A percentile compares a stretch with the other conserved stretches of the same genome.
Conservation (phyloP, 2,888 invertebrate genomes). For the Orchestes rusci region DNA sequence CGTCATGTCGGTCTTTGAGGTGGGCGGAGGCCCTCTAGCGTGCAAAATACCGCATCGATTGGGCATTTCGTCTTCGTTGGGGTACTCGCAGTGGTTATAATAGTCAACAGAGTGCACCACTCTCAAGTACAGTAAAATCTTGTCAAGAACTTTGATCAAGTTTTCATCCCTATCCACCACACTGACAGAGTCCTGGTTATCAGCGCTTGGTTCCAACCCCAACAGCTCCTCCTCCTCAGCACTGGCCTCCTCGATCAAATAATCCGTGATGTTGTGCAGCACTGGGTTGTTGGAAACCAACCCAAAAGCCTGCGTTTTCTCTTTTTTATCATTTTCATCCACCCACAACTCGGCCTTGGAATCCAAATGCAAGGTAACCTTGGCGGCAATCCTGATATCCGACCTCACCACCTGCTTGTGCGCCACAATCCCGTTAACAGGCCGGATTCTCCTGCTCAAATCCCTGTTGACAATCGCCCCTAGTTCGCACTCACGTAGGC, state of each 20-base stretch:
- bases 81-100: slow-evolving; percentile 98
- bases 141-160: slow-evolving; percentile 58
- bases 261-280: slow-evolving; percentile 93
- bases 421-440: slow-evolving; percentile 83
- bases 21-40: slow-evolving; percentile 82
- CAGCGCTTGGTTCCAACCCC: slow-evolving; percentile 54
- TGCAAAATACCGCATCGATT: slow-evolving; percentile 98
- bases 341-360: slow-evolving; percentile 70
- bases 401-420: slow-evolving; percentile 84
- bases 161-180: slow-evolving; percentile 63
- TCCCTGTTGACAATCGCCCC: slow-evolving; percentile 97
- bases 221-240: slow-evolving; percentile 95
- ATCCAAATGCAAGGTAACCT: slow-evolving; percentile 86
- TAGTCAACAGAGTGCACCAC: slow-evolving; percentile 98
- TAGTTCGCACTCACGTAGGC: slow-evolving; percentile 85
- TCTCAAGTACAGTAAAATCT: slow-evolving; percentile 86
- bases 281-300: slow-evolving; percentile 86
- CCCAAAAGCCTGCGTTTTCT: slow-evolving; percentile 50
- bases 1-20: slow-evolving; percentile 67
- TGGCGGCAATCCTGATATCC: slow-evolving; percentile 88
- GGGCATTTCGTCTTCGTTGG: slow-evolving; percentile 99
- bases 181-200: slow-evolving; percentile 44
- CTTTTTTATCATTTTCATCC: slow-evolving; percentile 44
- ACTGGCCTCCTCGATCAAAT: slow-evolving; percentile 94
- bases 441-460: slow-evolving; percentile 85